These are phyloP conservation scores for Dynastes grantii DNA, from an alignment of 2,888 invertebrate species.

Conservation along the genomic window DNA sequence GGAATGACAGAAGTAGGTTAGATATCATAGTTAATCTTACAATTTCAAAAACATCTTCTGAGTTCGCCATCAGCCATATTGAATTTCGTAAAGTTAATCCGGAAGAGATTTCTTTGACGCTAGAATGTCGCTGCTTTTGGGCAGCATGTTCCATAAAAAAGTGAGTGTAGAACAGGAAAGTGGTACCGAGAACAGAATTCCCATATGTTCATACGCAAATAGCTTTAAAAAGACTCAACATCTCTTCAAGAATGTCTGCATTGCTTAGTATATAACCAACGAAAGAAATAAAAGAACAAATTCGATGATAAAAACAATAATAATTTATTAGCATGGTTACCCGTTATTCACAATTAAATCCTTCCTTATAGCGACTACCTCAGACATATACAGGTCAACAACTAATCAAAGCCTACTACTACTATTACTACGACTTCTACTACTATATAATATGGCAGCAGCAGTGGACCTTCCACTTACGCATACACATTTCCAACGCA, in stretches of 20 bases:
- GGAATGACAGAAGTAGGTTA: too few species aligned
- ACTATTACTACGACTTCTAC: not conserved
- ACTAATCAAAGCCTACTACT: constrained; percentile 30
- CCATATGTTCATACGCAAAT: too few species aligned
- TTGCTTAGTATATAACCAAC: not conserved
- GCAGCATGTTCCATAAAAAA: too few species aligned
- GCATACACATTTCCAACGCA: not conserved
- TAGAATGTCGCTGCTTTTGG: too few species aligned
- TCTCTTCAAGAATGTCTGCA: not conserved
- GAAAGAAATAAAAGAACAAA: not conserved
- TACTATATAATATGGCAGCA: not conserved
- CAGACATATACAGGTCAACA: constrained; percentile 32
- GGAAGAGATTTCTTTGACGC: too few species aligned
- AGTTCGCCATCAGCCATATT: too few species aligned
- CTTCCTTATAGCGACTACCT: constrained; percentile 17
- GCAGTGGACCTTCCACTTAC: not conserved
- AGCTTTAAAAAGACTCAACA: not conserved
- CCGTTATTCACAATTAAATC: constrained; percentile 40
- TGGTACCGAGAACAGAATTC: too few species aligned
- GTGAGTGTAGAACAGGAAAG: too few species aligned
- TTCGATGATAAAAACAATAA: constrained; percentile 25
- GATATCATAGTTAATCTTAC: too few species aligned
- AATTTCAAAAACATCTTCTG: too few species aligned
- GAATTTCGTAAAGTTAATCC: too few species aligned
- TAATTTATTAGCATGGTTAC: constrained; percentile 22